phyloP scores from a whole-genome alignment of 2,113 vertebrate genomes.

The Halcyon senegalensis region DNA sequence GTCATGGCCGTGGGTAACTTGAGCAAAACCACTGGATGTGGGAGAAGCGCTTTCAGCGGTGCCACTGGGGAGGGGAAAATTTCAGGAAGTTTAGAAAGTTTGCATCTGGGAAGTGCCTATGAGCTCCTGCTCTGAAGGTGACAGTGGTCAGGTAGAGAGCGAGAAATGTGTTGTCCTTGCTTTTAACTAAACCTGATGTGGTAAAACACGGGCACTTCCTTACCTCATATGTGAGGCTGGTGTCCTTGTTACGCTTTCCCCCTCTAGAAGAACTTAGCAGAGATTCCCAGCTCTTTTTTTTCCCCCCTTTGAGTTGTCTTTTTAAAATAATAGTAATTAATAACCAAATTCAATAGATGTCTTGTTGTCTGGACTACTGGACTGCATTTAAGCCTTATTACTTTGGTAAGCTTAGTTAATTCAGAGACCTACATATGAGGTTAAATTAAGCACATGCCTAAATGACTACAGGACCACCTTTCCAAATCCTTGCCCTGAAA shows the following conservation, averaged over 20 bases:
- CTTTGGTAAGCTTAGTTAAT: neutral
- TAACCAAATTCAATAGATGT: accelerated
- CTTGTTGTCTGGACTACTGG: neutral
- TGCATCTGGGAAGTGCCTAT: neutral
- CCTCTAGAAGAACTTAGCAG: neutral
- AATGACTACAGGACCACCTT: neutral
- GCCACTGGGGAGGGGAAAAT: neutral
- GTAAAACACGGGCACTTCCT: neutral
- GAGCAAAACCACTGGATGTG: neutral
- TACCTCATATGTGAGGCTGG: neutral
- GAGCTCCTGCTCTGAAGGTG: neutral
- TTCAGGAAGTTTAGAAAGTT: neutral
- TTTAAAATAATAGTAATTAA: neutral
- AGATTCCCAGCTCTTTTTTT: neutral
- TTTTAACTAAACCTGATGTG: neutral
- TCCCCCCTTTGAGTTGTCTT: neutral
- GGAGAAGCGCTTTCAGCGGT: accelerated
- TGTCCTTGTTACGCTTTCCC: neutral
- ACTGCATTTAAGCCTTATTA: neutral
- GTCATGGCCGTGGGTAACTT: accelerated
- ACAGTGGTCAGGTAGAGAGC: neutral
- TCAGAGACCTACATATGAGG: neutral
- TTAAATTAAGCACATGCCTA: neutral
- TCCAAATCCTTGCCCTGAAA: neutral
- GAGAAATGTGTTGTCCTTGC: neutral